Evolutionary conservation across 2,797 vertebrate genomes (phyloP), one percentile per base, ranked within the genome.

Genomic region (Channallabes apus): DNA sequence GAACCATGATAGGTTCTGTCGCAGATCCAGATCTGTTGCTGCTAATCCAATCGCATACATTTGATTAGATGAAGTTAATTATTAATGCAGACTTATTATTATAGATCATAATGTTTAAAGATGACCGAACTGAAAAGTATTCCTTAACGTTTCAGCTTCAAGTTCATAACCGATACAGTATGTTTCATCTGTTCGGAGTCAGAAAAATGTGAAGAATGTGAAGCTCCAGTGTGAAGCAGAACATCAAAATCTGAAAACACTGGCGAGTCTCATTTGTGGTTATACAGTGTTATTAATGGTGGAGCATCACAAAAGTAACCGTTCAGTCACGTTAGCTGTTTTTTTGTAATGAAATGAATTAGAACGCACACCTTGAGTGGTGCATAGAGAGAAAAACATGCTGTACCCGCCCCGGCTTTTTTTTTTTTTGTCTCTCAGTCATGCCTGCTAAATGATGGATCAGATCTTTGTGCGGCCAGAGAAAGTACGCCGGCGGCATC

Each of bases 401-500:
- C 51, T 51, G 32, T 11, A 61, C 14, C n/a, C 20, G 27, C 67
- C 51, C 38, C 69, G 58, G 69, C 1, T 41, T 41, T 24, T 3
- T 41, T 41, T 24, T 41, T 24, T 79, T 61, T 73, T 32, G 17
- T 75, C 75, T 90, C 85, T 90, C 87, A 90, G 88, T 89, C 87
- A 87, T 71, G 51, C 20, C 82, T 79, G 85, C 91, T 91, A 93
- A 91, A 84, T 82, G 90, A 89, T 86, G 87, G 93, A 91, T 92
- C 92, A 90, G 88, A 92, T 94, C 93, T 92, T 92, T 94, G 87
- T 89, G 89, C 86, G 91, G 90, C 88, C 88, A 90, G 83, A 84
- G 88, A 85, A 88, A 85, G 91, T 84, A 84, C 87, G 89, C 90
- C 90, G 38, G 62, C 85, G 90, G 91, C 93, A 93, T 93, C 92